phyloP scores from a whole-genome alignment of 2,113 vertebrate species.

The Alectura lathami region DNA sequence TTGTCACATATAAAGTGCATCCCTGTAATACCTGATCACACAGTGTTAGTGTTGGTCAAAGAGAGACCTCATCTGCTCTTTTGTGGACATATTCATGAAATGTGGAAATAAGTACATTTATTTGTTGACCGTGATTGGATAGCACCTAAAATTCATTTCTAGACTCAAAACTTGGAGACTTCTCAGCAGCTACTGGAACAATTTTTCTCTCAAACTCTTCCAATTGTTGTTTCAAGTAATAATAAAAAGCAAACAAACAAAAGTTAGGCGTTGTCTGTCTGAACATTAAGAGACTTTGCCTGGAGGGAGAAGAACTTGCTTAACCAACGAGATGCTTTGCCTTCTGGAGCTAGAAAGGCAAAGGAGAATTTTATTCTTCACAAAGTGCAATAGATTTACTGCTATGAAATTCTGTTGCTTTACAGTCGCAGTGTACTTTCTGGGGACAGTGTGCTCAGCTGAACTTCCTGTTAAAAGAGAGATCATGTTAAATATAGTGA shows the following conservation, averaged over 20 bases:
- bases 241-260: conserved; percentile 65
- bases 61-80: conserved; percentile 82
- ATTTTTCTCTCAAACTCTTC: conserved; percentile 76
- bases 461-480: conserved; percentile 72
- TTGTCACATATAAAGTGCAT: conserved; percentile 83
- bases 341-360: conserved; percentile 73
- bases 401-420: conserved; percentile 85
- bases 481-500: conserved; percentile 76
- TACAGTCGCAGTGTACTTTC: conserved; percentile 77
- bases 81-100: conserved; percentile 81
- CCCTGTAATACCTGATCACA: conserved; percentile 79
- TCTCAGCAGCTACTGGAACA: conserved; percentile 81
- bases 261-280: conserved; percentile 67
- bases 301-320: conserved; percentile 69
- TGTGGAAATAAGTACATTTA: conserved; percentile 86
- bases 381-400: conserved; percentile 88
- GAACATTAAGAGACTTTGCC: conserved; percentile 70
- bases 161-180: conserved; percentile 79
- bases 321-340: conserved; percentile 68
- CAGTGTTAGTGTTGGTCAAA: conserved; percentile 80
- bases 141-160: conserved; percentile 81
- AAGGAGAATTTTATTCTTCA: conserved; percentile 81
- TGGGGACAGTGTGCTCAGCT: conserved; percentile 76
- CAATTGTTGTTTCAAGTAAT: conserved; percentile 72
- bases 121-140: conserved; percentile 80